Conservation (phyloP, 1,140 invertebrate genomes). For the Euglossa dilemma region DNA sequence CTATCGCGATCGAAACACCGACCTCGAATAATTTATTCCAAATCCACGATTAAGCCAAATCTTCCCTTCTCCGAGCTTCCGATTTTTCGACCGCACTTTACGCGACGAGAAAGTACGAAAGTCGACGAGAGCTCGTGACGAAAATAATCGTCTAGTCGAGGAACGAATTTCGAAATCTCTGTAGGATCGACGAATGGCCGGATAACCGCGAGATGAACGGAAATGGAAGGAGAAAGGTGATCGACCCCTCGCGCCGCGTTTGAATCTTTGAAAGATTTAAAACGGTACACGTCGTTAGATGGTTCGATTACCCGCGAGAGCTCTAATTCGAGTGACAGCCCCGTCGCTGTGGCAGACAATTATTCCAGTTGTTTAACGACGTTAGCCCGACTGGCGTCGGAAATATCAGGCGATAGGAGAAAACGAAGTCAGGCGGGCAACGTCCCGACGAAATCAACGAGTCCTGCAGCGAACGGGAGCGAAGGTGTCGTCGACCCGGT, state of each 20-base stretch:
- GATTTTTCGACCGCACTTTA: no score
- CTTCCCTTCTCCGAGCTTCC: no score
- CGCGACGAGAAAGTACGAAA: no score
- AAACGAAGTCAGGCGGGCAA: slow-evolving; percentile 44
- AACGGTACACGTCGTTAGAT: slow-evolving; percentile 3
- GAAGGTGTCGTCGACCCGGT: slow-evolving; percentile 36
- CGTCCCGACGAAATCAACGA: slow-evolving; percentile 64
- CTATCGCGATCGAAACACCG: neutral
- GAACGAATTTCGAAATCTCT: neutral
- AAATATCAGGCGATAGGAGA: slow-evolving; percentile 56
- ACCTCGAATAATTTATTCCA: neutral
- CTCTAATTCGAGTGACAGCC: slow-evolving; percentile 28
- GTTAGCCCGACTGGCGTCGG: slow-evolving; percentile 24
- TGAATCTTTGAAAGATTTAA: slow-evolving; percentile 16
- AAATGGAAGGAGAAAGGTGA: neutral
- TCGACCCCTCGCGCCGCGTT: slow-evolving; percentile 5
- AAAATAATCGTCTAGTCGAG: no score
- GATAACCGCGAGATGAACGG: no score
- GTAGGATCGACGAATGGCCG: neutral
- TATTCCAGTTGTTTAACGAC: slow-evolving; percentile 27
- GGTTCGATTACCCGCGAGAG: neutral
- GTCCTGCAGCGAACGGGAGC: slow-evolving; percentile 15
- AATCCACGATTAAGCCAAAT: no score
- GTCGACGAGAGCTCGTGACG: neutral
- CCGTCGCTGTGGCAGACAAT: slow-evolving; percentile 21